Percentiles rank a stretch among this genome's conserved stretches.
Conservation (phyloP, 2,797 vertebrate species). For the Catamblyrhynchus diadema region DNA sequence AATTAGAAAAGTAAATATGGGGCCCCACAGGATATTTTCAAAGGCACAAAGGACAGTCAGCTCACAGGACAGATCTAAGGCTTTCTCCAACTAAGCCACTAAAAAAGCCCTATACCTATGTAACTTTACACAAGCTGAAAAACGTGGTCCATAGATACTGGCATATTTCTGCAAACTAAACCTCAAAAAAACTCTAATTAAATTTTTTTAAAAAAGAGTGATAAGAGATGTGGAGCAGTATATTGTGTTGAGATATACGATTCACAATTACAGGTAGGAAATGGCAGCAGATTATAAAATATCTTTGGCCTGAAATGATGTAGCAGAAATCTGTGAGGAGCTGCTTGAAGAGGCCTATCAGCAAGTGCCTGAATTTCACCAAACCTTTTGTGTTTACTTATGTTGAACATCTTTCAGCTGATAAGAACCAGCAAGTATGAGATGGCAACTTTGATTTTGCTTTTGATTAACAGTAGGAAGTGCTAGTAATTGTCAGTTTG, state of each 20-base stretch:
- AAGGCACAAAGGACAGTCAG: constrained; percentile 9
- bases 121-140: not conserved
- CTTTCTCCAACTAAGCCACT: not conserved
- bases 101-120: not conserved
- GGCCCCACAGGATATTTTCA: not conserved
- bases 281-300: not conserved
- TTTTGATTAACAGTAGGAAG: not conserved
- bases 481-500: not conserved
- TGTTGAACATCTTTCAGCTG: not conserved
- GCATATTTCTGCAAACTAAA: not conserved
- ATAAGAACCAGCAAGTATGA: not conserved
- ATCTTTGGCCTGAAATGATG: not conserved
- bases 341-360: not conserved
- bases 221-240: not conserved
- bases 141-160: not conserved
- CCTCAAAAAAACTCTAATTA: not conserved
- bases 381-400: not conserved
- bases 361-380: not conserved
- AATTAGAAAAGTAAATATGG: constrained; percentile 25
- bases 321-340: not conserved
- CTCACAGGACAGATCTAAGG: not conserved
- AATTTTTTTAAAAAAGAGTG: too few species aligned
- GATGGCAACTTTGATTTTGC: not conserved
- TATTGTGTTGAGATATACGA: not conserved
- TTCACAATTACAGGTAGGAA: not conserved